A percentile compares a stretch with the other conserved stretches of the same genome.
Conservation (phyloP, 2,797 vertebrate species). For the Geotrypetes seraphini region DNA sequence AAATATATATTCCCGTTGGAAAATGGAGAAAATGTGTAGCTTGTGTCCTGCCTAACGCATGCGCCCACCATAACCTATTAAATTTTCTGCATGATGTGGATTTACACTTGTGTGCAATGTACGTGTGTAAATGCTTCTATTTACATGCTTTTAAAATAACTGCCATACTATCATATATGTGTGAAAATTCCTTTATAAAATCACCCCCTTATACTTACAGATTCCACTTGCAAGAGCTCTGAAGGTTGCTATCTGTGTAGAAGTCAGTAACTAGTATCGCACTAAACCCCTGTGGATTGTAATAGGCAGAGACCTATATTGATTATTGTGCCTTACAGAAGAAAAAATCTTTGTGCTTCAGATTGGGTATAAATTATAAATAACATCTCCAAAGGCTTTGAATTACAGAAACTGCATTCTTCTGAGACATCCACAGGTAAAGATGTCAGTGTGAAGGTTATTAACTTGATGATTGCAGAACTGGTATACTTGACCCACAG, state of each 20-base stretch:
- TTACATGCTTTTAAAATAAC: no score
- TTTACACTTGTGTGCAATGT: no score
- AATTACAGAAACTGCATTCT: constrained; percentile 44
- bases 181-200: no score
- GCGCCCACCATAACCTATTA: no score
- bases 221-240: background rate
- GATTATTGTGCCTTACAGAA: constrained; percentile 41
- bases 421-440: constrained; percentile 52
- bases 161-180: no score
- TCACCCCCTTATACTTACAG: no score
- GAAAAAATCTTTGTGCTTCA: constrained; percentile 46
- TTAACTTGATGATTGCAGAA: constrained; percentile 68
- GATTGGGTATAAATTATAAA: constrained; percentile 78
- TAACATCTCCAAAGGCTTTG: constrained; percentile 50
- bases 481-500: constrained; percentile 68
- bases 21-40: no score
- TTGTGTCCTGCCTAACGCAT: no score
- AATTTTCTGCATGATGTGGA: no score
- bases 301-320: constrained; percentile 47
- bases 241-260: constrained; percentile 38
- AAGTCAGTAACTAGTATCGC: no score
- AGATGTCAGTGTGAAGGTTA: constrained; percentile 51
- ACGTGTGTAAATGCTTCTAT: no score
- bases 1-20: no score
- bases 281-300: constrained; percentile 47